Evolutionary conservation across 1,140 invertebrate genomes (phyloP), one percentile per base, ranked within the genome.

Genomic region (Phthorimaea operculella): DNA sequence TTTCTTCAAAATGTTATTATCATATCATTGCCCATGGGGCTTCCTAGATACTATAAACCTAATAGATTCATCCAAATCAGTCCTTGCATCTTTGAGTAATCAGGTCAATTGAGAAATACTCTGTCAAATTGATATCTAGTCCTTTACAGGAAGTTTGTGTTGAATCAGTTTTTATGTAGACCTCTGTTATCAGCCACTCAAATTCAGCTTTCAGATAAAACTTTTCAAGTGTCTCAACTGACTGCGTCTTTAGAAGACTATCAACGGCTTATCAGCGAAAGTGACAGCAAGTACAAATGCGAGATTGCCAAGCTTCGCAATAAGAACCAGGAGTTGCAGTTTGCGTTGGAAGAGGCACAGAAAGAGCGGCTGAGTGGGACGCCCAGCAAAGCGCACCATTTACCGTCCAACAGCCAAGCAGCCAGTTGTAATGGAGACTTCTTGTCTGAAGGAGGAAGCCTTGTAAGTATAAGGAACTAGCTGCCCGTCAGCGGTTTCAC

Each of bases 131-230:
- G n/a, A n/a, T n/a, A n/a, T n/a, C n/a, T n/a, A n/a, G n/a, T n/a
- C n/a, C n/a, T n/a, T n/a, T n/a, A n/a, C n/a, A n/a, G n/a, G n/a
- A n/a, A n/a, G n/a, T n/a, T n/a, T n/a, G n/a, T 28, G 6, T 28
- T 28, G 21, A 28, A n/a, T n/a, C n/a, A 28, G 21, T 28, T 28
- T 28, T 28, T 28, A 6, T 4, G 2, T 28, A 28, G 21, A 28
- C 21, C 6, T 6, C 21, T 4, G 21, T 28, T 28, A 28, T 28
- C 21, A 28, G 21, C 21, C 21, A 28, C 7, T 47, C 44, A 16
- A 28, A 28, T 12, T 3, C 76, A 93, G 89, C 88, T 93, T 64
- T 88, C 90, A 62, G 92, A 94, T 66, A 93, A 92, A 77, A 90
- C 92, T 52, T 89, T 89, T 55, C 91, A 93, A 80, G 86, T 94